phyloP scores from a whole-genome alignment of 2,888 invertebrate genomes.

The Lycia hirtaria region DNA sequence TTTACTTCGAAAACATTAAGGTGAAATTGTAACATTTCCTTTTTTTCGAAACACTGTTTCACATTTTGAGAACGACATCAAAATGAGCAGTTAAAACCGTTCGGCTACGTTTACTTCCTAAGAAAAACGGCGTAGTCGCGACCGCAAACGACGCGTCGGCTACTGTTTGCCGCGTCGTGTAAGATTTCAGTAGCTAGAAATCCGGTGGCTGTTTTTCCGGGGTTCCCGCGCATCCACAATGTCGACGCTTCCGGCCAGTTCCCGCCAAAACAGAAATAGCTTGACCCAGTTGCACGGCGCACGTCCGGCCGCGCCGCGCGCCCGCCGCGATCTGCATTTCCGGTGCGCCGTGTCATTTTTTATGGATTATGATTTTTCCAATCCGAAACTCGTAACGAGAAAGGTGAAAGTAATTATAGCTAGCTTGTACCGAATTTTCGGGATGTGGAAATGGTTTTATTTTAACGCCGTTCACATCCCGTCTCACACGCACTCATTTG shows the following conservation, averaged over 20 bases:
- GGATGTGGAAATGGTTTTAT: conserved; percentile 40
- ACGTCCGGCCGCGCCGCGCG: conserved; percentile 71
- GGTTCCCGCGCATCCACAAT: conserved; percentile 83
- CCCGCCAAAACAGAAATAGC: conserved; percentile 85
- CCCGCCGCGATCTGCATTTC: conserved; percentile 79
- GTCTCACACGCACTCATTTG: conserved; percentile 37
- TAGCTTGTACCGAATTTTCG: conserved; percentile 42
- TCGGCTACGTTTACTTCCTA: conserved; percentile 67
- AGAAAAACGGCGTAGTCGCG: conserved; percentile 60
- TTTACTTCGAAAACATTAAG: conserved; percentile 53
- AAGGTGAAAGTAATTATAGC: conserved; percentile 54
- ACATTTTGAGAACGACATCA: conserved; percentile 54
- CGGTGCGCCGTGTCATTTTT: conserved; percentile 80
- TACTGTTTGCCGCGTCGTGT: conserved; percentile 64
- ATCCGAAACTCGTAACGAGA: conserved; percentile 54
- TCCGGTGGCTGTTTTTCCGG: conserved; percentile 81
- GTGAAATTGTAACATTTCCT: conserved; percentile 63
- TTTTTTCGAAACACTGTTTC: conserved; percentile 54
- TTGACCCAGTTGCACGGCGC: conserved; percentile 82
- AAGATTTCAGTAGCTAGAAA: conserved; percentile 82
- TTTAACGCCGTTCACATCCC: conserved; percentile 40
- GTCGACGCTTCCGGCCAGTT: conserved; percentile 83
- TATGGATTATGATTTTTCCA: conserved; percentile 75
- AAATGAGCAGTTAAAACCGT: conserved; percentile 59
- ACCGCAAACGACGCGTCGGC: conserved; percentile 60